Evolutionary conservation across 2,888 invertebrate species (phyloP).

Genomic region (Cryptus armator): DNA sequence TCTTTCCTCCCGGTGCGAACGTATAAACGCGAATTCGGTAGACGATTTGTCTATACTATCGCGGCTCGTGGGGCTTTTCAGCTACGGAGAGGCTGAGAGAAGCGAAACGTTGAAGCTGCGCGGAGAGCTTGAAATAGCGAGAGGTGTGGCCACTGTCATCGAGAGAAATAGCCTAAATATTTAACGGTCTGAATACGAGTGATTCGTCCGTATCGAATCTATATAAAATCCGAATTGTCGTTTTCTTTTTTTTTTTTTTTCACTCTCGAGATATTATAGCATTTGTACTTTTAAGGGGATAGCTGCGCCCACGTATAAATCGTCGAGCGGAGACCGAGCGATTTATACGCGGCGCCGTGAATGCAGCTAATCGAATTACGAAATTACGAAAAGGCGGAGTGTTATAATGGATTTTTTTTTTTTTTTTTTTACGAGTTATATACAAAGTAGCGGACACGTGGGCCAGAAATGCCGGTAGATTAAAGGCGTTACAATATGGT

Average conservation of each 20-base stretch:
- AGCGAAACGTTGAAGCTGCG: not conserved
- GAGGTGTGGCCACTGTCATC: slow-evolving; percentile 60
- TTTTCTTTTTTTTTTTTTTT: not conserved
- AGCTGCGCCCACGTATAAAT: not conserved
- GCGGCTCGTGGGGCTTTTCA: not conserved
- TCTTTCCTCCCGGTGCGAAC: slow-evolving; percentile 1
- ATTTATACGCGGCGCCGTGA: slow-evolving; percentile 11
- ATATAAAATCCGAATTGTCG: not conserved
- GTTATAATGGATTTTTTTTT: not conserved
- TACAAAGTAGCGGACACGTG: too few relatives aligned
- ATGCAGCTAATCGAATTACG: slow-evolving; percentile 62
- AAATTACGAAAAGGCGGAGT: slow-evolving; percentile 31
- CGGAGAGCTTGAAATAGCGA: slow-evolving; percentile 63
- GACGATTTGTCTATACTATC: slow-evolving; percentile 22
- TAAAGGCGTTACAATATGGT: too few relatives aligned
- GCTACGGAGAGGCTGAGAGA: not conserved
- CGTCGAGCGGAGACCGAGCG: not conserved
- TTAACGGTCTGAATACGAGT: slow-evolving; percentile 1
- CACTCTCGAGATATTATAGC: not conserved
- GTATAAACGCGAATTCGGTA: slow-evolving; percentile 26
- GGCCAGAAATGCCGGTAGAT: too few relatives aligned
- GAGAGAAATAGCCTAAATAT: slow-evolving; percentile 45
- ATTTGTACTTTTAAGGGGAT: not conserved
- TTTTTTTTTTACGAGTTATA: not conserved
- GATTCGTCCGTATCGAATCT: slow-evolving; percentile 28